Conservation (phyloP, 2,888 invertebrate species). For the Chesias legatella region DNA sequence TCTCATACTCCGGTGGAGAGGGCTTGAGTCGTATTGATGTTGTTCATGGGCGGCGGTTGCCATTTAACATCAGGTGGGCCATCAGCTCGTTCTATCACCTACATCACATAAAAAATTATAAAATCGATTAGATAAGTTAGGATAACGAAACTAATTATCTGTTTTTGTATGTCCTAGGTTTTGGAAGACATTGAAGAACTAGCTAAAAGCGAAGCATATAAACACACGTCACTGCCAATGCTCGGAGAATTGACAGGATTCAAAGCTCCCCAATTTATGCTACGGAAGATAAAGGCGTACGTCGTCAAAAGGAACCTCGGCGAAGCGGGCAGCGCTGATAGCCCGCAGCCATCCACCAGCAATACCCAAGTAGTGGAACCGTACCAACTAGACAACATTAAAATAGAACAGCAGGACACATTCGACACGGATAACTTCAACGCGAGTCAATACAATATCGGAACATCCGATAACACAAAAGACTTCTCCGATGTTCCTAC, state of each 20-base stretch:
- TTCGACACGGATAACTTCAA: conserved; percentile 63
- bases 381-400: conserved; percentile 60
- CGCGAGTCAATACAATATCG: conserved; percentile 59
- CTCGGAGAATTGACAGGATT: conserved; percentile 87
- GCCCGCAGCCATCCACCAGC: conserved; percentile 63
- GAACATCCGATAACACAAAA: conserved; percentile 55
- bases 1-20: too few relatives aligned
- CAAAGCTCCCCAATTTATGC: conserved; percentile 86
- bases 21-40: too few relatives aligned
- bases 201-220: conserved; percentile 86
- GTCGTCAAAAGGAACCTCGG: conserved; percentile 68
- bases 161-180: conserved; percentile 55
- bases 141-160: too few relatives aligned
- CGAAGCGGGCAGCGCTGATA: conserved; percentile 58
- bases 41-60: too few relatives aligned
- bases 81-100: too few relatives aligned
- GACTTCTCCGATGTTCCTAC: conserved; percentile 63
- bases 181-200: conserved; percentile 89
- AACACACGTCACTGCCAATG: conserved; percentile 82
- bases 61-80: too few relatives aligned
- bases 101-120: too few relatives aligned
- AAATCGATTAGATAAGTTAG: too few relatives aligned
- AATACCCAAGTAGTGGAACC: conserved; percentile 54
- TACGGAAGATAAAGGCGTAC: conserved; percentile 86
- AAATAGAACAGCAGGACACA: conserved; percentile 61